Evolutionary conservation across 2,113 vertebrate species (phyloP), one percentile per base, ranked within the genome.

Genomic region (Mohoua ochrocephala): DNA sequence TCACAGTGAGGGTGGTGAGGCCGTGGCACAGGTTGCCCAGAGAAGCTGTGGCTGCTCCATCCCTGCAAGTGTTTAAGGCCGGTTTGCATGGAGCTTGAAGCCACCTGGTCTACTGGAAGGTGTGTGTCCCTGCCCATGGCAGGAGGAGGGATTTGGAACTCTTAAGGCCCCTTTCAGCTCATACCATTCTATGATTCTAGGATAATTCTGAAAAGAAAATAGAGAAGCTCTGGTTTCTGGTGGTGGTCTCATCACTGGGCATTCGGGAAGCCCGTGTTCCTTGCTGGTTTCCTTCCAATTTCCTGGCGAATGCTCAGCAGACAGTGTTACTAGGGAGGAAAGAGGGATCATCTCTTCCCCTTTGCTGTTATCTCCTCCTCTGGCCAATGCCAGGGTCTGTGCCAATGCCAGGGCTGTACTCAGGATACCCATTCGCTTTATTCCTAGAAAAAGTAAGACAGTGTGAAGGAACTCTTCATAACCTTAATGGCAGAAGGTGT

Each of bases 31-130:
- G 21, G 8, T 0, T 76, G 11, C 26, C 31, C 41, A 54, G 54
- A 37, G 35, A 31, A 33, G 10, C 26, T 69, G 21, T 31, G 70
- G 24, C 30, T 84, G 47, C 41, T 6, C 56, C 49, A 61, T 37
- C 22, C 35, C 35, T 77, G 64, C 15, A 14, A 49, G 3, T 37
- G 41, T 24, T 1, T 9, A 33, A 44, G 60, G 4, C 28, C 37
- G 33, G 41, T 17, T 3, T 49, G 49, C 41, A 49, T 2, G 15
- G 35, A 10, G 6, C 30, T 49, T 54, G 70, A 22, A 49, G 41
- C 41, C 47, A 0, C 22, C 26, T 42, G 35, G n/a, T 2, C 5
- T 8, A 10, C 60, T 28, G 18, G 18, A 33, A 49, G 5, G 10
- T 33, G 63, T 16, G 10, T 28, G 71, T 28, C 31, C 47, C 63